Evolutionary conservation across 2,797 vertebrate genomes (phyloP).

Genomic region (Xenentodon cancila): DNA sequence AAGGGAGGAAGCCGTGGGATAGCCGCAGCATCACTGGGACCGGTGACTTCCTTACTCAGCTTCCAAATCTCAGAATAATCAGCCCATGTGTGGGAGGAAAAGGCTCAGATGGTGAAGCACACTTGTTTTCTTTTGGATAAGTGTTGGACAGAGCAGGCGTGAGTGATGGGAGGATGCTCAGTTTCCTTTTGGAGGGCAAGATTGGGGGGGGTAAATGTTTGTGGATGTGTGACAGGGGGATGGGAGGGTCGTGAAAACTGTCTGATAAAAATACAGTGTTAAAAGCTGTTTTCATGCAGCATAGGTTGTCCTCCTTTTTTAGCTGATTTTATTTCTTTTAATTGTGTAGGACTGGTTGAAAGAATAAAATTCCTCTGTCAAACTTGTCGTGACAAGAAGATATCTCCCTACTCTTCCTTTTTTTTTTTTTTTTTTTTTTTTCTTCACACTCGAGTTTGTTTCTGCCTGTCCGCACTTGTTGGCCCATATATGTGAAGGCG

Average conservation of each 20-base stretch:
- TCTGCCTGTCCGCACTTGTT: constrained; percentile 32
- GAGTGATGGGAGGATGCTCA: constrained; percentile 1
- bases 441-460: not conserved
- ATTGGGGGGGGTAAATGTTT: not conserved
- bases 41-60: constrained; percentile 30
- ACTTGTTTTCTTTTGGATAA: constrained; percentile 46
- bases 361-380: too few relatives aligned
- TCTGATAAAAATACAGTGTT: too few relatives aligned
- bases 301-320: too few relatives aligned
- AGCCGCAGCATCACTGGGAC: constrained; percentile 13
- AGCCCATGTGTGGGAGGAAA: constrained; percentile 49
- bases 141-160: constrained; percentile 28
- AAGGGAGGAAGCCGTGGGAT: constrained; percentile 58
- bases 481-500: constrained; percentile 3
- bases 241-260: not conserved
- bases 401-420: not conserved
- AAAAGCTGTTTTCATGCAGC: too few relatives aligned
- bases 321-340: too few relatives aligned
- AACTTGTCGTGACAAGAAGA: not conserved
- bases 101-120: constrained; percentile 29
- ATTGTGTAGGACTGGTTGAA: too few relatives aligned
- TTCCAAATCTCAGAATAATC: constrained; percentile 32
- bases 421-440: too few relatives aligned
- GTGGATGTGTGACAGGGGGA: too few relatives aligned
- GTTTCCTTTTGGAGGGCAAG: not conserved